Percentiles rank a stretch among this genome's conserved stretches.
These are phyloP conservation scores for Arctia plantaginis DNA, from an alignment of 2,888 invertebrate genomes.

Conservation along the genomic window DNA sequence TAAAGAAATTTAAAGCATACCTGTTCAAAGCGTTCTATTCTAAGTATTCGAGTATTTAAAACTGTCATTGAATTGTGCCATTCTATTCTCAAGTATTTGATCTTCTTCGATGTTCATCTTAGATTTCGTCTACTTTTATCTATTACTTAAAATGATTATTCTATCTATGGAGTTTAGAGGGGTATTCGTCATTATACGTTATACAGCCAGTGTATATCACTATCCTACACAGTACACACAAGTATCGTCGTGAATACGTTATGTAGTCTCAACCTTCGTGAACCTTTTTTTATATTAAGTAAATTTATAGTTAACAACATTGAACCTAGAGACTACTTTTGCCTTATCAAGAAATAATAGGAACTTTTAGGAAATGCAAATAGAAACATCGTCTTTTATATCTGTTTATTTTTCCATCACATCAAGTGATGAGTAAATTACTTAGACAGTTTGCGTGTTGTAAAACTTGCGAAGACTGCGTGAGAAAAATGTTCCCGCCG, in stretches of 20 bases:
- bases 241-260: background rate
- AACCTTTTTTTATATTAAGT: background rate
- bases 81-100: too few relatives aligned
- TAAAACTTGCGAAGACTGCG: slow-evolving; percentile 64
- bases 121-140: too few relatives aligned
- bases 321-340: background rate
- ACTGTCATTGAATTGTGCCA: too few relatives aligned
- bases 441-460: slow-evolving; percentile 64
- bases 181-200: too few relatives aligned
- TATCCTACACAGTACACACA: background rate
- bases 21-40: too few relatives aligned
- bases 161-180: too few relatives aligned
- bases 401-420: slow-evolving; percentile 42
- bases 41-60: too few relatives aligned
- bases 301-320: background rate
- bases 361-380: background rate
- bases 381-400: background rate
- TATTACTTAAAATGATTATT: too few relatives aligned
- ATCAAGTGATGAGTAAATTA: slow-evolving; percentile 63
- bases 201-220: too few relatives aligned
- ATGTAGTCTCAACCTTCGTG: background rate
- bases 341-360: background rate
- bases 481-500: slow-evolving; percentile 71
- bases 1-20: too few relatives aligned
- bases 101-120: too few relatives aligned